Conservation (phyloP, 2,888 invertebrate species). For the Lasioglossum calceatum region DNA sequence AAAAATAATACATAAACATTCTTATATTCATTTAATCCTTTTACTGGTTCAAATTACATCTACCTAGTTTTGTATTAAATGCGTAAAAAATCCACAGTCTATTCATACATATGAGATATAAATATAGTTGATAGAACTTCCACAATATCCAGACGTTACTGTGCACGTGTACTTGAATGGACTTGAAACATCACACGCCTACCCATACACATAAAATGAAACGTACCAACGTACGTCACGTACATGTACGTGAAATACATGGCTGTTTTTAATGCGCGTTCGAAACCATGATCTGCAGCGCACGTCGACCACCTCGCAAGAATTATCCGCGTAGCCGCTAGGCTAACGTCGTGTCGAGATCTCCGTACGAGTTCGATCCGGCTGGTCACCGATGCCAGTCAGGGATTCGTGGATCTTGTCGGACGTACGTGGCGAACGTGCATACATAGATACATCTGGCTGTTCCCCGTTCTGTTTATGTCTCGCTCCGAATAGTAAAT, state of each 20-base stretch:
- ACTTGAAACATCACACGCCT: no score
- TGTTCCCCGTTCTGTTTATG: conserved; percentile 62
- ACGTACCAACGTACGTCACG: not conserved
- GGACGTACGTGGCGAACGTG: conserved; percentile 31
- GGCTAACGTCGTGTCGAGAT: not conserved
- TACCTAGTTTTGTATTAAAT: no score
- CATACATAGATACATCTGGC: conserved; percentile 43
- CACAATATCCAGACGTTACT: no score
- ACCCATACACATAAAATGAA: not conserved
- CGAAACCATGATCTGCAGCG: not conserved
- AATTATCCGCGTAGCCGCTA: conserved; percentile 20
- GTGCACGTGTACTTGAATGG: no score
- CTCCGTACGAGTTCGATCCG: conserved; percentile 26
- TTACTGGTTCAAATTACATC: no score
- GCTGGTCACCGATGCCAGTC: conserved; percentile 37
- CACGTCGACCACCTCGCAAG: conserved; percentile 20
- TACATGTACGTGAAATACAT: not conserved
- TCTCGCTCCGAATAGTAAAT: conserved; percentile 65
- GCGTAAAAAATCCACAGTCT: no score
- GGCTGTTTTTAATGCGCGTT: not conserved
- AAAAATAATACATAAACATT: no score
- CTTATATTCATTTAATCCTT: no score
- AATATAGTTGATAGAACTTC: no score
- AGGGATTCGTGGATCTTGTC: conserved; percentile 56
- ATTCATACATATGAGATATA: no score